Base-by-base conservation (phyloP, 1,140 invertebrate genomes). In the Cyrtorhinus lividipennis region DNA sequence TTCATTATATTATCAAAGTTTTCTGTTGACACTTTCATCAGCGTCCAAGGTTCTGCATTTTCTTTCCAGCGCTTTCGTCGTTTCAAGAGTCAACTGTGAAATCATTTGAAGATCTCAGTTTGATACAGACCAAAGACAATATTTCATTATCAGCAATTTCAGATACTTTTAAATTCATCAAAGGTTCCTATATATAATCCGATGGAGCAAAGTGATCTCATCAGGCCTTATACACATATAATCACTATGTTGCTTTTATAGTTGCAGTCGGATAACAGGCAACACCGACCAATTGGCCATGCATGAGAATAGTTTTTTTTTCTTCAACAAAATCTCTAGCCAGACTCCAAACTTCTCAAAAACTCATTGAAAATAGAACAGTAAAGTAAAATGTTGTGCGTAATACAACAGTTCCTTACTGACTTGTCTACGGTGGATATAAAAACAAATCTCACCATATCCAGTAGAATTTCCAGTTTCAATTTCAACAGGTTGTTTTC, bases 401-500 rank as follows among this genome's bases (percentile, higher is more conserved):
- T n/a, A n/a, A n/a, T n/a, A n/a, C n/a, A n/a, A n/a, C n/a, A n/a
- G n/a, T n/a, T n/a, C n/a, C n/a, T n/a, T n/a, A n/a, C n/a, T n/a
- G n/a, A n/a, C n/a, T n/a, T n/a, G n/a, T n/a, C n/a, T n/a, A n/a
- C n/a, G n/a, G n/a, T n/a, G n/a, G n/a, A n/a, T n/a, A n/a, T n/a
- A n/a, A n/a, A n/a, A n/a, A n/a, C n/a, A n/a, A n/a, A n/a, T n/a
- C 48, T 8, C 18, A 53, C 48, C 48, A 53, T 53, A 53, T 53
- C 48, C 48, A 53, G 20, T 8, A 53, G 48, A 5, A 53, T 53
- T 53, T 53, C 48, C 3, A 53, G 20, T 53, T 53, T 53, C 5
- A 53, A 13, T 53, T 53, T 53, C 5, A 53, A 22, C 8, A 53
- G 20, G 18, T 53, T 53, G 20, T 53, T 53, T 53, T 53, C 48